Evolutionary conservation across 1,140 invertebrate genomes (phyloP), one percentile per base, ranked within the genome.

Genomic region (Bursaphelenchus mucronatus): DNA sequence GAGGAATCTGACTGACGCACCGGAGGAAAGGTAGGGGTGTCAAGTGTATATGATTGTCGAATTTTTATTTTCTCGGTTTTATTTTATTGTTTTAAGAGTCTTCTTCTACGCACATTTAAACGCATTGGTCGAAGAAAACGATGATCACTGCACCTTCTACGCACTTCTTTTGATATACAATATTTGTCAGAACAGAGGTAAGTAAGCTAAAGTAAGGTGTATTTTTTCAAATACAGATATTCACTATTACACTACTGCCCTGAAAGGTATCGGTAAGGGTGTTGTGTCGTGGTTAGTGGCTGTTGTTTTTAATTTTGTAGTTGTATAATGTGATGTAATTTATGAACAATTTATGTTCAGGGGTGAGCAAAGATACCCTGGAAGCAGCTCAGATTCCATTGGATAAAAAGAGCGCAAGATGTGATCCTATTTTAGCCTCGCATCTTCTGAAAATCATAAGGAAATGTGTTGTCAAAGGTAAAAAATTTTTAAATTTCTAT

Each of bases 141-240:
- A 95, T 83, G 94, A 98, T 85, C 96, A 97, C 82, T 86, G 90
- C 44, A 88, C 92, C 0, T 83, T 98, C 53, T 93, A 97, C 84
- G 88, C 89, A 0, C 83, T 97, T 8, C 92, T 92, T 82, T 85
- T 97, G 52, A 86, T 97, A 1, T 94, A 94, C 83, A 91, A 92
- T 15, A 87, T 97, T 78, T 89, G 89, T 59, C 89, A 92, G 82
- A 97, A 97, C 85, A 86, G 88, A 87, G 93, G 94, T 93, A 83
- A 70, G 73, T 67, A 39, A 15, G 1, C 30, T 30, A 30, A 30
- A 30, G 5, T 30, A 30, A 30, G 30, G 30, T 30, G 30, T 3
- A 30, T 30, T 30, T 30, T 30, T 5, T 30, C 30, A 30, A 30
- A 30, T 30, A 30, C 30, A 30, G 30, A 30, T 30, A 30, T 30